Conservation (phyloP, 2,888 invertebrate species). For the Agrotis puta region DNA sequence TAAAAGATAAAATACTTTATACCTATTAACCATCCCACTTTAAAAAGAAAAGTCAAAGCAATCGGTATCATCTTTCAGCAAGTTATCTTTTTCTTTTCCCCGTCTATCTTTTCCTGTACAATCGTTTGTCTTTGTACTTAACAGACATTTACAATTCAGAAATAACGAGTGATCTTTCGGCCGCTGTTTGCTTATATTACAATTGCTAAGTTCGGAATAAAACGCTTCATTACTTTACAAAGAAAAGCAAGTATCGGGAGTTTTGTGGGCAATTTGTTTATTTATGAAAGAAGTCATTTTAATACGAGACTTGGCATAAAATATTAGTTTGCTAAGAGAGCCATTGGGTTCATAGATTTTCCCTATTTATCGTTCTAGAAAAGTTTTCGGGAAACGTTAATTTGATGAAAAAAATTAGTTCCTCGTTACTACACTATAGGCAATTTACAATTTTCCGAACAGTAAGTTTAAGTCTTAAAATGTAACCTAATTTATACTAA, state of each 20-base stretch:
- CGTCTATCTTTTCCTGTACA: slow-evolving; percentile 20
- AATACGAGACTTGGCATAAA: slow-evolving; percentile 12
- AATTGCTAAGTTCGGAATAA: slow-evolving; percentile 54
- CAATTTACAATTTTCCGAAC: too few relatives aligned
- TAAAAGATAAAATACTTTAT: too few relatives aligned
- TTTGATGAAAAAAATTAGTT: too few relatives aligned
- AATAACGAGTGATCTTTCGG: slow-evolving; percentile 34
- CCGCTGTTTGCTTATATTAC: slow-evolving; percentile 43
- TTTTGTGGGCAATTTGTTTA: slow-evolving; percentile 38
- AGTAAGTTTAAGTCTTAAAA: too few relatives aligned
- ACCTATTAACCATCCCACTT: neutral
- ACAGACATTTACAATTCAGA: slow-evolving; percentile 39
- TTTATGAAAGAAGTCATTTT: slow-evolving; percentile 15
- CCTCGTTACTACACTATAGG: too few relatives aligned
- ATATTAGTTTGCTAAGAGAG: neutral
- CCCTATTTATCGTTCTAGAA: neutral
- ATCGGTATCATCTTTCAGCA: slow-evolving; percentile 4
- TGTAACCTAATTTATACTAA: too few relatives aligned
- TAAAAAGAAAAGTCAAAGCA: neutral
- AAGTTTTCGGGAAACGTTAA: too few relatives aligned
- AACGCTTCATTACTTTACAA: slow-evolving; percentile 41
- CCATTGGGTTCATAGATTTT: neutral
- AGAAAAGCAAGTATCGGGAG: slow-evolving; percentile 19
- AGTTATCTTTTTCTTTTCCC: slow-evolving; percentile 20
- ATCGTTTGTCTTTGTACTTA: slow-evolving; percentile 13